phyloP scores from a whole-genome alignment of 2,888 invertebrate genomes.

The Sarcophaga subvicina region DNA sequence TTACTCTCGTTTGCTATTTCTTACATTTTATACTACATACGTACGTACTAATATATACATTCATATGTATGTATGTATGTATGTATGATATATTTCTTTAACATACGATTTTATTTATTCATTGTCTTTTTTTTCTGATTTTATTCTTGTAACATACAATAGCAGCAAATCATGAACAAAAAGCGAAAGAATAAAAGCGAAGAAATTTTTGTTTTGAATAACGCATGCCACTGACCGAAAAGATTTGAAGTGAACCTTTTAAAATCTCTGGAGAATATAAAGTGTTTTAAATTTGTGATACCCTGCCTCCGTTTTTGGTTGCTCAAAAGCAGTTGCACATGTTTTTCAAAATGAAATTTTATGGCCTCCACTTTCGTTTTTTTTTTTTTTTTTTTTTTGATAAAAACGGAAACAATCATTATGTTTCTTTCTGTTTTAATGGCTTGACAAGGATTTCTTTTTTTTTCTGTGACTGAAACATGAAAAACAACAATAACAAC shows the following conservation, averaged over 20 bases:
- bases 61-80: no score
- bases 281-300: constrained; percentile 46
- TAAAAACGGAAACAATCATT: constrained; percentile 62
- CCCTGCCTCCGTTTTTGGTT: not conserved
- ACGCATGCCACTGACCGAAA: constrained; percentile 3
- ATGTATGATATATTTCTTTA: no score
- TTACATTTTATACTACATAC: not conserved
- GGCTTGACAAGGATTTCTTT: constrained; percentile 56
- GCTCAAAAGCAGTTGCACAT: constrained; percentile 3
- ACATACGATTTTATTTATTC: constrained; percentile 9
- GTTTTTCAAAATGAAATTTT: constrained; percentile 24
- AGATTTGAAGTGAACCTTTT: constrained; percentile 44
- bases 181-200: not conserved
- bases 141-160: constrained; percentile 30
- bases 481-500: constrained; percentile 41
- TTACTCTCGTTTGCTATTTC: constrained; percentile 42
- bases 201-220: constrained; percentile 1
- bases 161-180: not conserved
- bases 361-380: constrained; percentile 15
- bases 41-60: no score
- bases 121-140: constrained; percentile 27
- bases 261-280: constrained; percentile 56
- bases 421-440: constrained; percentile 49
- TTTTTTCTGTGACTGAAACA: constrained; percentile 25
- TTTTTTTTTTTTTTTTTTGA: constrained; percentile 42